These are phyloP conservation scores for Drosophila kepulauana DNA, from an alignment of 1,140 invertebrate species.

Conservation along the genomic window DNA sequence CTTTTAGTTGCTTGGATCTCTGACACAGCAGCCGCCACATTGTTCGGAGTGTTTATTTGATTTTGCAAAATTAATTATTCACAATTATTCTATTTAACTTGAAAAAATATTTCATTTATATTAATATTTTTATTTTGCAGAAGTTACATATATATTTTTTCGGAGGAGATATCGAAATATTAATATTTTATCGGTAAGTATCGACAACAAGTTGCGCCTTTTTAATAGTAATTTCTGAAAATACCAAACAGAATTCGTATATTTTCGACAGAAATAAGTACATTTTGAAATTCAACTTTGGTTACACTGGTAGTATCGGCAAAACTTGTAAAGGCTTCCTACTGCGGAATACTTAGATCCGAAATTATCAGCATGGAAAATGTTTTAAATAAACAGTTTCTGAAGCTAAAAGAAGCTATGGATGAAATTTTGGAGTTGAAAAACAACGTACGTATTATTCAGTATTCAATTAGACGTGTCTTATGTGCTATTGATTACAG, in stretches of 20 bases:
- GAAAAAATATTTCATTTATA: conserved; percentile 9
- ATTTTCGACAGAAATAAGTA: too few species aligned
- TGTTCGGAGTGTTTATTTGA: background rate
- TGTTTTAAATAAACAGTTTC: conserved; percentile 60
- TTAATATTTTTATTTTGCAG: background rate
- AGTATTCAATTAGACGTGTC: background rate
- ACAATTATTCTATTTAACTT: background rate
- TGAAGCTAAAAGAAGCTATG: conserved; percentile 57
- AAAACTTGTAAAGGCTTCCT: background rate
- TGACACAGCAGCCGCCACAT: conserved; percentile 62
- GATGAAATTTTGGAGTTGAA: conserved; percentile 50
- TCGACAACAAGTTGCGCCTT: too few species aligned
- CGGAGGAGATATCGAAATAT: background rate
- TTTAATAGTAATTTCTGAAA: too few species aligned
- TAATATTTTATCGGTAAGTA: too few species aligned
- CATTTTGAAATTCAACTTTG: too few species aligned
- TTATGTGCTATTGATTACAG: conserved; percentile 35
- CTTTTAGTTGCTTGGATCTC: conserved; percentile 45
- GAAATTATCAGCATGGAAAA: conserved; percentile 49
- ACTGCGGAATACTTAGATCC: background rate
- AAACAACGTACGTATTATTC: conserved; percentile 31
- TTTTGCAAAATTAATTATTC: background rate
- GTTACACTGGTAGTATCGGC: background rate
- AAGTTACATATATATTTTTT: background rate
- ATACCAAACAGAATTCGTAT: too few species aligned